Percentiles rank a stretch among this genome's conserved stretches.
Conservation (phyloP, 2,888 invertebrate genomes). For the Euspilapteryx auroguttella region DNA sequence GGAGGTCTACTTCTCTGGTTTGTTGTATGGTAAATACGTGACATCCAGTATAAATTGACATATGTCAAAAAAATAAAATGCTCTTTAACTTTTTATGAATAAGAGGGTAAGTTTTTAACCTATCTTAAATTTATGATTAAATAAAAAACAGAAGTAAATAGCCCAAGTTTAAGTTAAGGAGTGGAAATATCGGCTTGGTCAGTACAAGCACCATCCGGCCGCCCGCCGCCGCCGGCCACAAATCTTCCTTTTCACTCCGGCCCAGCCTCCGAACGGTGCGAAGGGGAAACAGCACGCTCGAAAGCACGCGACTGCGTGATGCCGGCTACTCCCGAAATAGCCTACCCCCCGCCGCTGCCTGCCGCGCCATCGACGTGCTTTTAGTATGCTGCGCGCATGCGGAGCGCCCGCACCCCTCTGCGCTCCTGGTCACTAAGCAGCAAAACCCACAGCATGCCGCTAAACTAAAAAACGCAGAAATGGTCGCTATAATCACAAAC, state of each 20-base stretch:
- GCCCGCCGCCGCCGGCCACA: conserved; percentile 21
- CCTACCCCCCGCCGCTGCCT: conserved; percentile 44
- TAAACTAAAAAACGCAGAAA: conserved; percentile 22
- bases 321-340: conserved; percentile 59
- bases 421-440: conserved; percentile 25
- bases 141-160: no score
- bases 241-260: conserved; percentile 60
- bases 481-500: conserved; percentile 53
- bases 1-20: no score
- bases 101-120: no score
- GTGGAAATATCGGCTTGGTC: conserved; percentile 3
- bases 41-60: no score
- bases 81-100: no score
- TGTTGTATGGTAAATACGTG: no score
- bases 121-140: no score
- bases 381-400: conserved; percentile 63
- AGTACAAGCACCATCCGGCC: conserved; percentile 7
- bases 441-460: conserved; percentile 25
- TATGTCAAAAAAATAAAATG: no score
- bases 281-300: conserved; percentile 58
- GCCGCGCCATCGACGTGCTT: conserved; percentile 54
- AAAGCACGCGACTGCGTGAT: conserved; percentile 59
- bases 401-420: conserved; percentile 58
- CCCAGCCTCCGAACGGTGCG: conserved; percentile 47
- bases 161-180: no score